Conservation (phyloP, 1,140 invertebrate genomes). For the Ostrea edulis region DNA sequence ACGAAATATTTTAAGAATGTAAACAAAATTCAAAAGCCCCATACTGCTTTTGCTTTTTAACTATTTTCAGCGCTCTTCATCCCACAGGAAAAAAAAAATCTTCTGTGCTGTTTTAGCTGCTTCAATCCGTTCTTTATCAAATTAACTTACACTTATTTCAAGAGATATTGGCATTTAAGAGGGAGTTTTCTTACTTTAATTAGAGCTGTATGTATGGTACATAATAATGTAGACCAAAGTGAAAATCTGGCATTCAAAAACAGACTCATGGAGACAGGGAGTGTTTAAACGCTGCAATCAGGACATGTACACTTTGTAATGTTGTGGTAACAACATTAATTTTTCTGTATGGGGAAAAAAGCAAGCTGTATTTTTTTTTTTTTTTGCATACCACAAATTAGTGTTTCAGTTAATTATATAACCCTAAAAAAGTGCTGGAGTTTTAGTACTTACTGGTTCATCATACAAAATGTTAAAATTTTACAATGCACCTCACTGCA, state of each 20-base stretch:
- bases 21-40: constrained; percentile 25
- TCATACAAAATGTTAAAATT: too few relatives aligned
- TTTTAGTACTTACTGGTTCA: background rate
- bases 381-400: background rate
- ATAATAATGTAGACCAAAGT: constrained; percentile 36
- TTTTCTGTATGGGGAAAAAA: background rate
- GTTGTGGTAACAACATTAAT: constrained; percentile 20
- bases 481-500: too few relatives aligned
- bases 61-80: constrained; percentile 7
- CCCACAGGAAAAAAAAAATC: constrained; percentile 3
- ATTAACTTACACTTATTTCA: constrained; percentile 29
- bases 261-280: constrained; percentile 22
- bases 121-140: constrained; percentile 30
- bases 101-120: background rate
- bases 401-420: background rate
- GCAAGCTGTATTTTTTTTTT: background rate
- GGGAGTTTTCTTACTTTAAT: background rate
- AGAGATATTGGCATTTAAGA: constrained; percentile 32
- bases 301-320: constrained; percentile 35
- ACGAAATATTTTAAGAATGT: background rate
- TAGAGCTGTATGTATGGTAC: constrained; percentile 26
- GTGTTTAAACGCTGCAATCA: constrained; percentile 10
- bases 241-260: constrained; percentile 28
- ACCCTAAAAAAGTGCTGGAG: background rate
- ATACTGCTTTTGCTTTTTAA: background rate